Evolutionary conservation across 2,888 invertebrate species (phyloP), one percentile per base, ranked within the genome.

Genomic region (Leuctra nigra): DNA sequence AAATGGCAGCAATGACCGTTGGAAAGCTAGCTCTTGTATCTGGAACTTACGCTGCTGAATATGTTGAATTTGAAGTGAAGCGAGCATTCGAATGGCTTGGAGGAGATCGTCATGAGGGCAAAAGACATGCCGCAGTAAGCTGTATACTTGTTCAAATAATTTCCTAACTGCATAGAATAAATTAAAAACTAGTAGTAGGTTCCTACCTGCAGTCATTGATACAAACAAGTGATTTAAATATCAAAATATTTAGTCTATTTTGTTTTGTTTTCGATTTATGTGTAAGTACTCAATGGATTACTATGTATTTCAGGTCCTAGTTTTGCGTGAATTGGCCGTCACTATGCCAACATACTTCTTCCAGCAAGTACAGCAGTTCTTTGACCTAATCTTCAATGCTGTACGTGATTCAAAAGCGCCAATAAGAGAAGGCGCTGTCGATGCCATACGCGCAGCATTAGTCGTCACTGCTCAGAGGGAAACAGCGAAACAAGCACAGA

Each of bases 261-360:
- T 61, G 11, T 55, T 23, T 54, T 4, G 18, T 62, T 62, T 61
- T n/a, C n/a, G n/a, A n/a, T n/a, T n/a, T n/a, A n/a, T n/a, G n/a
- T n/a, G n/a, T n/a, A n/a, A n/a, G n/a, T n/a, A n/a, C n/a, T n/a
- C n/a, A n/a, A n/a, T n/a, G n/a, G n/a, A n/a, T n/a, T n/a, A n/a
- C n/a, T n/a, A n/a, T n/a, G n/a, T n/a, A n/a, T n/a, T n/a, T 22
- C 56, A 72, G 72, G 79, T 96, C 1, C 76, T 98, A 48, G 85
- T 98, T 14, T 74, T 97, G 11, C 85, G 92, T 66, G 98, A 99
- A 74, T 74, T 99, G 48, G 98, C 98, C 2, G 84, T 92, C 29
- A 91, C 91, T 9, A 92, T 96, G 78, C 97, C 97, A 0, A 97
- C 97, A 7, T 95, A 96, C 70, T 99, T 99, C 72, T 98, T 91